Conservation (phyloP, 2,888 invertebrate species). For the Catocala fraxini region DNA sequence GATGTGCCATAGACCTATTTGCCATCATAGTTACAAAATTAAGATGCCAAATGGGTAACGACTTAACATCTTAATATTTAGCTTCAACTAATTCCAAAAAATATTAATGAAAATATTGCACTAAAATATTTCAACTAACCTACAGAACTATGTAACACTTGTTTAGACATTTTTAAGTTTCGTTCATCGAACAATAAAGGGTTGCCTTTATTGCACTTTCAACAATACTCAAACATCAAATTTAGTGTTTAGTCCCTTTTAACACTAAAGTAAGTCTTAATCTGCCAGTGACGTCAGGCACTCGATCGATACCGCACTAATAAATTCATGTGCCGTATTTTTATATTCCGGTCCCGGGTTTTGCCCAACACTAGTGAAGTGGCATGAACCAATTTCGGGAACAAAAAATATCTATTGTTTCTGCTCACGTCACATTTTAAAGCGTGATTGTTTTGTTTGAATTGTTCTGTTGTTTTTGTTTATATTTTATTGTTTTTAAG, state of each 20-base stretch:
- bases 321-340: slow-evolving; percentile 46
- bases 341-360: slow-evolving; percentile 17
- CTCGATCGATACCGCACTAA: slow-evolving; percentile 44
- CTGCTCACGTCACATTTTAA: slow-evolving; percentile 28
- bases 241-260: not conserved
- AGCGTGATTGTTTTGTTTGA: slow-evolving; percentile 23
- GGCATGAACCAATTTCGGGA: slow-evolving; percentile 39
- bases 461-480: slow-evolving; percentile 15
- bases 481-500: slow-evolving; percentile 11
- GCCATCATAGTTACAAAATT: no score
- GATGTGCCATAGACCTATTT: no score
- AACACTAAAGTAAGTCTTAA: not conserved
- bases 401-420: slow-evolving; percentile 36
- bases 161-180: no score
- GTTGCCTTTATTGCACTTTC: no score
- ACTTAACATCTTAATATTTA: no score
- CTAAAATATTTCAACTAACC: no score
- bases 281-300: slow-evolving; percentile 11
- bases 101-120: no score
- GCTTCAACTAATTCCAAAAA: no score
- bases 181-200: no score
- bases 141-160: no score
- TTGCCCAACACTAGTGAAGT: slow-evolving; percentile 27
- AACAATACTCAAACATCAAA: not conserved
- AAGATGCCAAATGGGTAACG: no score